Conservation (phyloP, 2,113 vertebrate genomes). For the Cettia cetti region DNA sequence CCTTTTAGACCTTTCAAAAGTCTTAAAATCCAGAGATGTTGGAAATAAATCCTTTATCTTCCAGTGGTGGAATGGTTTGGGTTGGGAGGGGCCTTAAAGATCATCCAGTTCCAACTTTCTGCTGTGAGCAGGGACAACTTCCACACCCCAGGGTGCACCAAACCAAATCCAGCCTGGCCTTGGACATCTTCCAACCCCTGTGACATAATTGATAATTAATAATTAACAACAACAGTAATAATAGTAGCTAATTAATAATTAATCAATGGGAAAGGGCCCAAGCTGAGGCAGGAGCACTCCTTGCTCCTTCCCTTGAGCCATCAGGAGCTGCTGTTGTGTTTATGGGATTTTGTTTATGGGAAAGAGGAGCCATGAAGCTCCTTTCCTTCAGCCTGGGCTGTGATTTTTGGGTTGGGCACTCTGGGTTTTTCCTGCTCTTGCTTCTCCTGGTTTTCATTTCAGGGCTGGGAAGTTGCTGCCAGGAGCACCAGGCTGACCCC, state of each 20-base stretch:
- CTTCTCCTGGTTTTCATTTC: not conserved
- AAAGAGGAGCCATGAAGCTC: not conserved
- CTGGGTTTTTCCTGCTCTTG: not conserved
- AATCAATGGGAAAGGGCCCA: not conserved
- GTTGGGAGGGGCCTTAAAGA: not conserved
- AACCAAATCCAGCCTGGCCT: not conserved
- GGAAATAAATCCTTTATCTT: not conserved
- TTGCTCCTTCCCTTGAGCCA: not conserved
- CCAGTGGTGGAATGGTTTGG: fast-evolving
- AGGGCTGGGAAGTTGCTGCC: not conserved
- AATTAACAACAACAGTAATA: not conserved
- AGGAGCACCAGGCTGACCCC: not conserved
- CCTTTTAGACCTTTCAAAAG: not conserved
- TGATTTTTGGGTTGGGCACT: not conserved
- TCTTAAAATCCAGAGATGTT: not conserved
- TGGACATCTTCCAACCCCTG: fast-evolving
- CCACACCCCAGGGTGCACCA: not conserved
- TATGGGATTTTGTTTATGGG: not conserved
- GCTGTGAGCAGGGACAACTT: not conserved
- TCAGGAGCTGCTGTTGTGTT: not conserved
- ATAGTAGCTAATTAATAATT: not conserved
- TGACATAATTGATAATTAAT: not conserved
- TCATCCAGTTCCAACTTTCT: not conserved
- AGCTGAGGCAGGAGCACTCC: not conserved
- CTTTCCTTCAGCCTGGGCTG: no score